Evolutionary conservation across 2,797 vertebrate genomes (phyloP), one percentile per base, ranked within the genome.

Genomic region (Tenualosa ilisha): DNA sequence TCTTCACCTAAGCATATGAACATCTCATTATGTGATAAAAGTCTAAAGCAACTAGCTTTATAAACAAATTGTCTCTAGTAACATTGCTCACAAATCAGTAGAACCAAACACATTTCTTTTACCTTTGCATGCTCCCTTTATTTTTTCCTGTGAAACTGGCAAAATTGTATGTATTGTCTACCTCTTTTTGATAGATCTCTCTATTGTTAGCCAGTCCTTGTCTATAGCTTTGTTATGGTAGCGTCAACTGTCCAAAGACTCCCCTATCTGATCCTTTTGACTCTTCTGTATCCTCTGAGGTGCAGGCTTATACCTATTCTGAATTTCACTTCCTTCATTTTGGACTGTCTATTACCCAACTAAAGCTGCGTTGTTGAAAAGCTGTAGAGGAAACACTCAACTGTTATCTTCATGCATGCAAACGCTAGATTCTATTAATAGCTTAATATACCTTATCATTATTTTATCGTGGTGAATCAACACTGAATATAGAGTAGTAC

Each of bases 371-470:
- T 91, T 90, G 87, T 91, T 89, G 81, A 91, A 91, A 91, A 91
- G 91, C 91, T 86, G 61, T 68, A 81, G 82, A 90, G 90, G 90
- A 91, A 91, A 87, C 75, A 61, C 59, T 37, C 75, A 46, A 81
- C 59, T 72, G 79, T 87, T 89, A 91, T 88, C 89, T 88, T 72
- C 68, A 75, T 59, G 24, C 83, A 90, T 88, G 89, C 89, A 92
- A 90, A 91, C 82, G 8, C 43, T 24, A 22, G 86, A 87, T 90
- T 86, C 89, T 91, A 91, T 90, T 89, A 87, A 87, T 86, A 90
- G 86, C 68, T 26, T 79, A 81, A 85, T 85, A 65, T 37, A 37
- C 54, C 51, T 51, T 86, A 84, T 83, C 65, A 56, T 54, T 46
- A 81, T 89, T 81, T 61, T 79, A 85, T 87, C 82, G 37, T 65